A percentile compares a stretch with the other conserved stretches of the same genome.
These are phyloP conservation scores for Chrysaora quinquecirrha DNA, from an alignment of 30 jellyfish, hydroid and myxozoan species.

Conservation along the genomic window DNA sequence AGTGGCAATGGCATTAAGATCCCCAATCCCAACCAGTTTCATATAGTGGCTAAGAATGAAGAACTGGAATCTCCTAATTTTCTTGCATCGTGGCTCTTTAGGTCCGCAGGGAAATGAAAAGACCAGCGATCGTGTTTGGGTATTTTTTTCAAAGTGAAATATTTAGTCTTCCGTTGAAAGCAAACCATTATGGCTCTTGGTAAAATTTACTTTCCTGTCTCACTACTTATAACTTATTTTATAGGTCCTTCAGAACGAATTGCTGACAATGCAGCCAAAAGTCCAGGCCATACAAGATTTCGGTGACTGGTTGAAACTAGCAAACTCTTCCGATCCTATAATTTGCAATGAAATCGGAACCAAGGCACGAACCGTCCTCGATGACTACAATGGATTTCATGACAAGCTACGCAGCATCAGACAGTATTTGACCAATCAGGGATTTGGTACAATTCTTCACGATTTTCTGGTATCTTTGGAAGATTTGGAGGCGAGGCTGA, in stretches of 20 bases:
- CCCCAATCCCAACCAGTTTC: too few relatives aligned
- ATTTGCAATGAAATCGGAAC: background rate
- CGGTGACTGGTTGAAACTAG: conserved; percentile 72
- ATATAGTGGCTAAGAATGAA: too few relatives aligned
- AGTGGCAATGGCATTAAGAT: too few relatives aligned
- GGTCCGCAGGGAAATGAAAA: too few relatives aligned
- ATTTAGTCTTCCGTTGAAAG: too few relatives aligned
- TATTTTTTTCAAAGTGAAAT: too few relatives aligned
- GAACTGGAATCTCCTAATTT: too few relatives aligned
- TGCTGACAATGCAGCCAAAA: conserved; percentile 52
- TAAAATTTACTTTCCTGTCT: too few relatives aligned
- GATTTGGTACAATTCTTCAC: conserved; percentile 61
- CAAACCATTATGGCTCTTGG: too few relatives aligned
- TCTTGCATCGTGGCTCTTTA: too few relatives aligned
- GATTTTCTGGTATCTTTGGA: conserved; percentile 67
- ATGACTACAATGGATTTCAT: background rate
- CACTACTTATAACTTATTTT: too few relatives aligned
- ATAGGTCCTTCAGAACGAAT: conserved; percentile 86
- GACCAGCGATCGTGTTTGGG: too few relatives aligned
- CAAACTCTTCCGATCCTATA: background rate
- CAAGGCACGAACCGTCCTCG: background rate
- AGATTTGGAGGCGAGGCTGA: conserved; percentile 72
- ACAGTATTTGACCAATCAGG: conserved; percentile 77
- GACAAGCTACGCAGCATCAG: conserved; percentile 44
- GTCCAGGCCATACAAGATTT: conserved; percentile 53